Conservation (phyloP, 1,140 invertebrate genomes). For the Paraescarpia echinospica region DNA sequence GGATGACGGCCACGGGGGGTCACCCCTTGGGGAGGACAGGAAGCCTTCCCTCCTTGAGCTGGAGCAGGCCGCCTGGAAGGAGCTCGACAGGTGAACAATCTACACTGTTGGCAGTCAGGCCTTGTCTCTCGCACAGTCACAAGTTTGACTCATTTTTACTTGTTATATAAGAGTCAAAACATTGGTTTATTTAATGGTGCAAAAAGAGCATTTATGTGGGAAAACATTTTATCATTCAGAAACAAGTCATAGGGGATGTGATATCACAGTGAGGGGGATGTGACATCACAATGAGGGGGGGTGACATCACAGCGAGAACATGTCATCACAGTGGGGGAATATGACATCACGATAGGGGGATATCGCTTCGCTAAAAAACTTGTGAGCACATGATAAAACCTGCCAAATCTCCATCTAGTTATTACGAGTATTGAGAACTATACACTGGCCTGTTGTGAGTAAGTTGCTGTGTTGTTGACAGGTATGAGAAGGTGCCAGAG, state of each 20-base stretch:
- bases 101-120: background rate
- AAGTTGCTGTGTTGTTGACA: background rate
- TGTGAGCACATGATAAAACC: no score
- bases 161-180: background rate
- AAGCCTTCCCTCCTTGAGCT: slow-evolving; percentile 60
- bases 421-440: no score
- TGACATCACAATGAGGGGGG: no score
- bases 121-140: background rate
- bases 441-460: background rate
- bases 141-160: background rate
- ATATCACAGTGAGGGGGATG: no score
- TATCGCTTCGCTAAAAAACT: no score
- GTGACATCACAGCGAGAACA: no score
- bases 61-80: slow-evolving; percentile 67
- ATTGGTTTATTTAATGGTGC: background rate
- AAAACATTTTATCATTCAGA: background rate
- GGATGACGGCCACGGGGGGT: slow-evolving; percentile 30
- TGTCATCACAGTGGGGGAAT: no score
- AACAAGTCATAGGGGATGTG: no score
- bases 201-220: background rate
- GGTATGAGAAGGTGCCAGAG: slow-evolving; percentile 48
- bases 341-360: no score
- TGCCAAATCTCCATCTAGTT: no score
- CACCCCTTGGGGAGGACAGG: slow-evolving; percentile 36
- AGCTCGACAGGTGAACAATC: slow-evolving; percentile 63